Evolutionary conservation across 2,113 vertebrate species (phyloP), one percentile per base, ranked within the genome.

Genomic region (Fregetta grallaria): DNA sequence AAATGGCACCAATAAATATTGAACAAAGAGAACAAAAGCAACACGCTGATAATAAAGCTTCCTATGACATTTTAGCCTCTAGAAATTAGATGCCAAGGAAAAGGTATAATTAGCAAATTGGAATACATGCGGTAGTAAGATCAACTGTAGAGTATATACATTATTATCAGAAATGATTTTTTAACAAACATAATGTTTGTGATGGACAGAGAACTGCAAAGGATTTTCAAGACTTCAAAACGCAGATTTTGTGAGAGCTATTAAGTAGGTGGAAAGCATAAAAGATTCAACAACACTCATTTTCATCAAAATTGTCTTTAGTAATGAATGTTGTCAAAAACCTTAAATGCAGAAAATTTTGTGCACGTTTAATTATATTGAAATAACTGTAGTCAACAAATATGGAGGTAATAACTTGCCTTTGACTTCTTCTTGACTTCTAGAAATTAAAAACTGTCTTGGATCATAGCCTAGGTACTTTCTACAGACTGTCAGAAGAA

Each of bases 121-220:
- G 14, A 85, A 74, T 76, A 68, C n/a, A 49, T 30, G 40, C 7
- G 52, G 9, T 23, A 27, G 10, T 53, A 40, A 87, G 21, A 49
- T 76, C 22, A 72, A 44, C n/a, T 82, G 12, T 80, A 55, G 81
- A 75, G 7, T 30, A 81, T 61, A 66, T 63, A 91, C 36, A 84
- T 72, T 96, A 88, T 95, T 85, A 94, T 44, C 47, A 97, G 84
- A 89, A 96, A 34, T n/a, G 1, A 44, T 17, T 86, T 88, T 77
- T 80, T 77, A 65, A 59, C 29, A 91, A 91, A 84, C 32, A 72
- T n/a, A n/a, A n/a, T 29, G 7, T 3, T 3, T 8, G 5, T 47
- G 30, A 73, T 14, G 36, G 62, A 85, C 49, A 86, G 14, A 11
- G 25, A 84, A 84, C 76, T 44, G 26, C 44, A 84, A 55, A 68